These are phyloP conservation scores for Cyclura pinguis DNA, from an alignment of 2,797 vertebrate species.

Conservation along the genomic window DNA sequence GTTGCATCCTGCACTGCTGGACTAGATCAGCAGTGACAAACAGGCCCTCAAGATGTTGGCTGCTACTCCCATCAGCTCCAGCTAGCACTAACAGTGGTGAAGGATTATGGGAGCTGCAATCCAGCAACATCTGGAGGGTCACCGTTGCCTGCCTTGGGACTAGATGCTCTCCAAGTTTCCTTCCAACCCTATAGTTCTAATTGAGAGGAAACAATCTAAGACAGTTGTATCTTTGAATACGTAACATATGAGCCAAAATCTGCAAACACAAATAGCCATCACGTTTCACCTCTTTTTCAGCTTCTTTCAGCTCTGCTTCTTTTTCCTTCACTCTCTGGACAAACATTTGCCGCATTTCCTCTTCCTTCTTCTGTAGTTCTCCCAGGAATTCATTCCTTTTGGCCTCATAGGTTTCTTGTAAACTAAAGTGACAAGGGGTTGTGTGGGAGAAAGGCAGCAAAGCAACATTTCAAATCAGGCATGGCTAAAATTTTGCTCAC, in stretches of 20 bases:
- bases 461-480: background rate
- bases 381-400: constrained; percentile 99
- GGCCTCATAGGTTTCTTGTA: constrained; percentile 98
- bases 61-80: background rate
- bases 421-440: constrained; percentile 76
- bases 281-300: constrained; percentile 94
- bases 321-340: constrained; percentile 99
- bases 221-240: no score
- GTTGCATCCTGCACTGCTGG: background rate
- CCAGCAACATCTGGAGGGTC: background rate
- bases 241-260: background rate
- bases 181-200: background rate
- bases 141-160: background rate
- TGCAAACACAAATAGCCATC: background rate
- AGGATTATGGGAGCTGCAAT: background rate
- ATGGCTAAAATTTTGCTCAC: constrained; percentile 8
- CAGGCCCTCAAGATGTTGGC: background rate
- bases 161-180: background rate
- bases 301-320: constrained; percentile 96
- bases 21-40: no score
- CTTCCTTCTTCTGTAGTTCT: constrained; percentile 98
- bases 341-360: constrained; percentile 99
- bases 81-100: background rate
- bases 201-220: no score
- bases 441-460: background rate